Evolutionary conservation across 2,113 vertebrate genomes (phyloP).

Genomic region (Hemichromis elongatus): DNA sequence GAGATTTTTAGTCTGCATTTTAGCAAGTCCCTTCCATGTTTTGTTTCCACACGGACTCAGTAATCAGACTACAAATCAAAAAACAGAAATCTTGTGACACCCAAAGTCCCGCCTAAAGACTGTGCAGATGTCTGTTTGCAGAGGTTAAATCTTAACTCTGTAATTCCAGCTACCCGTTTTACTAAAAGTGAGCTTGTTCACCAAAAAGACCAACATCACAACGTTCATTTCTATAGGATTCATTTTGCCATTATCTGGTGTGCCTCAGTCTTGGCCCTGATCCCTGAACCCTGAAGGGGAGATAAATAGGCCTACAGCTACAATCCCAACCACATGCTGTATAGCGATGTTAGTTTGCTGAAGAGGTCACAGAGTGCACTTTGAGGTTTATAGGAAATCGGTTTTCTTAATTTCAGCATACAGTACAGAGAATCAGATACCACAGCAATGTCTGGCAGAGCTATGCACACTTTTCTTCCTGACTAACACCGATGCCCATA

Average conservation of each 20-base stretch:
- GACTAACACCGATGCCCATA: neutral
- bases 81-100: neutral
- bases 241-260: neutral
- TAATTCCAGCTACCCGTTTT: neutral
- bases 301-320: neutral
- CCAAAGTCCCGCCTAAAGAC: neutral
- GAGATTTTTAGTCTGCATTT: neutral
- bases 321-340: neutral
- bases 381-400: slow-evolving; percentile 9
- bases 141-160: neutral
- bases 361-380: neutral
- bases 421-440: neutral
- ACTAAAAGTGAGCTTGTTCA: neutral
- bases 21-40: neutral
- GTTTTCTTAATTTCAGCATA: slow-evolving; percentile 19
- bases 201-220: neutral
- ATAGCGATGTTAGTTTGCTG: neutral
- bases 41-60: neutral
- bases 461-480: neutral
- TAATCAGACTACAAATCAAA: neutral
- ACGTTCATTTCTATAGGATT: neutral
- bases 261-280: neutral
- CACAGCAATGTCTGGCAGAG: neutral
- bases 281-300: neutral
- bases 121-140: neutral